Evolutionary conservation across 2,113 vertebrate genomes (phyloP), one percentile per base, ranked within the genome.

Genomic region (Triplophysa siluroides): DNA sequence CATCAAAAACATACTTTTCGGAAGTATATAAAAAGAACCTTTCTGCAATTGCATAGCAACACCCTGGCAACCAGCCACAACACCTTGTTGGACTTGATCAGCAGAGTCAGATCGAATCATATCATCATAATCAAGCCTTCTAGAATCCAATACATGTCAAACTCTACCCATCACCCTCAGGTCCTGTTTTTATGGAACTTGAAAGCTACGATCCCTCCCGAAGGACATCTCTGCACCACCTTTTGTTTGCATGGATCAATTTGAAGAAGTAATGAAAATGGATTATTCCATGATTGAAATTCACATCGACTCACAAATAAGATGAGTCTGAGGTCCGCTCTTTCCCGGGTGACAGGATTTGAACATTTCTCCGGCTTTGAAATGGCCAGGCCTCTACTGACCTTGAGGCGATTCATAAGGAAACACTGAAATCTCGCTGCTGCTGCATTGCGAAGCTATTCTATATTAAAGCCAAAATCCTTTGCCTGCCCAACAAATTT

Each of bases 191-290:
- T 64, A n/a, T 45, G 68, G 78, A 29, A 38, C 71, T 65, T 72
- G 33, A 81, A 63, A 73, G 41, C 58, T 23, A 66, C 45, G 70
- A 70, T 63, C 54, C 38, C 72, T 47, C 41, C 60, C 63, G 21
- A 64, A 69, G 16, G 43, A 61, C 19, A 70, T 54, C 61, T 65
- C 33, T 18, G 24, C 50, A 68, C 43, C 43, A 73, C 67, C 68
- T 73, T 72, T 56, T 69, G 75, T 71, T 82, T 79, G 70, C 50
- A 38, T 61, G 58, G 71, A 76, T 84, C 78, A 54, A 68, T 71
- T 68, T 66, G 66, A 76, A 69, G 38, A 62, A 65, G 18, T 79
- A 82, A 84, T 84, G 75, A 84, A 79, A 79, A 84, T 75, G 70
- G 79, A 84, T 81, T 81, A 64, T 63, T 81, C 56, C 54, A 24